Evolutionary conservation across 2,797 vertebrate genomes (phyloP).

Genomic region (Rallus crepitans): DNA sequence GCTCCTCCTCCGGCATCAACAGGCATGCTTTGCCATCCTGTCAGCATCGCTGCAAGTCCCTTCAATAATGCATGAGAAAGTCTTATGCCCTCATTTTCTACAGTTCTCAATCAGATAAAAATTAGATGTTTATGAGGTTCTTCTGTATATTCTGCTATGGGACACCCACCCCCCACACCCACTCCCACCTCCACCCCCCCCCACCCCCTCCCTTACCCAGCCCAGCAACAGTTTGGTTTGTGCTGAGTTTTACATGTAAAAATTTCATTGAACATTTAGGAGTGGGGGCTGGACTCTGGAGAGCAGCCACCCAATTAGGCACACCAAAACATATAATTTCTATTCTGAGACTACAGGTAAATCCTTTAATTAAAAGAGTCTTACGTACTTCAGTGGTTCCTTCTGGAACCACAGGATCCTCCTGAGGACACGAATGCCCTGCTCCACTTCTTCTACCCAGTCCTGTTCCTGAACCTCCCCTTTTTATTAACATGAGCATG

Average conservation of each 20-base stretch:
- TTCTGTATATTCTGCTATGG: not conserved
- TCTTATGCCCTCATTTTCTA: not conserved
- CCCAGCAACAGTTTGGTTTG: not conserved
- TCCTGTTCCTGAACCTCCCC: not conserved
- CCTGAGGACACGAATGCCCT: constrained; percentile 52
- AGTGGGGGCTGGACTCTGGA: not conserved
- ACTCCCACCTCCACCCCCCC: not conserved
- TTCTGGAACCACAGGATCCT: constrained; percentile 44
- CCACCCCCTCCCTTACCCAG: too few relatives aligned
- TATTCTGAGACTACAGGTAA: constrained; percentile 23
- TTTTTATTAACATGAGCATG: constrained; percentile 21
- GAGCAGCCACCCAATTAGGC: constrained; percentile 13
- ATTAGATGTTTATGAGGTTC: not conserved
- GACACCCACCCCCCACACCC: not conserved
- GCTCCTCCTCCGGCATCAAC: accelerated
- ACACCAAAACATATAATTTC: constrained; percentile 11
- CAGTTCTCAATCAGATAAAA: constrained; percentile 10
- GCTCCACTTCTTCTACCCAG: constrained; percentile 33
- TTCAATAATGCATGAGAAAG: constrained; percentile 14
- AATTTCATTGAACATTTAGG: not conserved
- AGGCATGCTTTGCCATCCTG: not conserved
- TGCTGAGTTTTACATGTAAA: not conserved
- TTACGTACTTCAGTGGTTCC: constrained; percentile 39
- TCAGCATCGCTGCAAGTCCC: not conserved
- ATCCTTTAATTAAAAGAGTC: constrained; percentile 62